Evolutionary conservation across 1,140 invertebrate genomes (phyloP).

Genomic region (Hyposmocoma kahamanoa): DNA sequence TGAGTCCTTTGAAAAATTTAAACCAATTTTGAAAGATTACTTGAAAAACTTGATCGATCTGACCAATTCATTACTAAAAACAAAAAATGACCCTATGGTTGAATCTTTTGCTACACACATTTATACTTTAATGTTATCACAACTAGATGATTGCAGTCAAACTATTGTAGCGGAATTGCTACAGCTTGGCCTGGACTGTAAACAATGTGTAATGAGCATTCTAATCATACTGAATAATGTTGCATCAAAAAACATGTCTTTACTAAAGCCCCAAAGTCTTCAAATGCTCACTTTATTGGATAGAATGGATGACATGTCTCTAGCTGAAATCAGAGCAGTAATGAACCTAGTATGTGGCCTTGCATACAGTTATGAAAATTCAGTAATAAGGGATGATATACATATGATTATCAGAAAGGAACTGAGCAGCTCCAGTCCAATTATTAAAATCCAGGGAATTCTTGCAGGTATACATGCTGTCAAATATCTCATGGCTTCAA

Average conservation of each 20-base stretch:
- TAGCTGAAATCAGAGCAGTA: conserved; percentile 52
- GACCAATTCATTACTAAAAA: conserved; percentile 49
- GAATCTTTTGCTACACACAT: conserved; percentile 55
- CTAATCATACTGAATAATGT: conserved; percentile 59
- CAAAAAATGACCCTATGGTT: conserved; percentile 40
- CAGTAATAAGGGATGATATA: conserved; percentile 62
- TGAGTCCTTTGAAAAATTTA: conserved; percentile 54
- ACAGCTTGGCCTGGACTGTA: conserved; percentile 46
- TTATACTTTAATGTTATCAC: conserved; percentile 53
- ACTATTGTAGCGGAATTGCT: conserved; percentile 53
- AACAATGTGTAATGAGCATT: conserved; percentile 49
- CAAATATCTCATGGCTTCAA: conserved; percentile 53
- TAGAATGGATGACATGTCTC: conserved; percentile 53
- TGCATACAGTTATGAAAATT: conserved; percentile 60
- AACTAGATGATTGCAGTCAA: conserved; percentile 46
- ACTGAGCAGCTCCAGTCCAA: conserved; percentile 52
- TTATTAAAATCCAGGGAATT: conserved; percentile 63
- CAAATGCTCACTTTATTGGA: conserved; percentile 64
- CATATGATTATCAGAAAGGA: conserved; percentile 69
- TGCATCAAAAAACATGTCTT: conserved; percentile 46
- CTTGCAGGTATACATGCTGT: conserved; percentile 61
- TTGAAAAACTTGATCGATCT: conserved; percentile 50
- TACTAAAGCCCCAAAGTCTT: conserved; percentile 56
- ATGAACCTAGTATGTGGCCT: conserved; percentile 66
- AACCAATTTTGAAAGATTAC: conserved; percentile 57